These are phyloP conservation scores for Labroides dimidiatus DNA, from an alignment of 2,797 vertebrate species.

Conservation along the genomic window DNA sequence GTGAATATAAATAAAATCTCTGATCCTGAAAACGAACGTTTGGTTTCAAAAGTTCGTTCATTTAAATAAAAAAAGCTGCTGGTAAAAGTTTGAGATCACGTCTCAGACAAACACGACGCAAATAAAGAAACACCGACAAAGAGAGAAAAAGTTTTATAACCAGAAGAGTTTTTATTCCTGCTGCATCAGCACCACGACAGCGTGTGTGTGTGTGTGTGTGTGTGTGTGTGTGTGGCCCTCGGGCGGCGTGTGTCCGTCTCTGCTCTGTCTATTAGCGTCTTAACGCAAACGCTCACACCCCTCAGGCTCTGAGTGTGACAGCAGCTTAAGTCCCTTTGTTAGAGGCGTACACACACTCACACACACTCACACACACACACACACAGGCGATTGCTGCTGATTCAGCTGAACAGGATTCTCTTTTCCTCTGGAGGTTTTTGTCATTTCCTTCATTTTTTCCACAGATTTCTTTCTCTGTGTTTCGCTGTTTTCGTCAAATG, in stretches of 20 bases:
- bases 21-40: too few relatives aligned
- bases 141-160: constrained; percentile 25
- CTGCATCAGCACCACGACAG: constrained; percentile 7
- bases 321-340: not conserved
- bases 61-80: too few relatives aligned
- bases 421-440: constrained; percentile 21
- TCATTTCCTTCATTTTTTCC: not conserved
- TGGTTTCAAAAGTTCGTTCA: too few relatives aligned
- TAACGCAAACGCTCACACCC: too few relatives aligned
- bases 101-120: not conserved
- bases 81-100: too few relatives aligned
- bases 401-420: constrained; percentile 19
- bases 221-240: constrained; percentile 2
- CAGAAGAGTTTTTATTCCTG: constrained; percentile 7
- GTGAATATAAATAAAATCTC: too few relatives aligned
- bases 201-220: constrained; percentile 16
- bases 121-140: not conserved
- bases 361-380: constrained; percentile 1
- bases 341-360: not conserved
- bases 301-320: constrained; percentile 5
- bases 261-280: constrained; percentile 2
- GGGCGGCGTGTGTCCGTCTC: not conserved
- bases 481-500: too few relatives aligned
- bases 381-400: constrained; percentile 38
- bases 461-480: too few relatives aligned